These are phyloP conservation scores for Sterna hirundo DNA, from an alignment of 2,113 vertebrate species.

Conservation along the genomic window DNA sequence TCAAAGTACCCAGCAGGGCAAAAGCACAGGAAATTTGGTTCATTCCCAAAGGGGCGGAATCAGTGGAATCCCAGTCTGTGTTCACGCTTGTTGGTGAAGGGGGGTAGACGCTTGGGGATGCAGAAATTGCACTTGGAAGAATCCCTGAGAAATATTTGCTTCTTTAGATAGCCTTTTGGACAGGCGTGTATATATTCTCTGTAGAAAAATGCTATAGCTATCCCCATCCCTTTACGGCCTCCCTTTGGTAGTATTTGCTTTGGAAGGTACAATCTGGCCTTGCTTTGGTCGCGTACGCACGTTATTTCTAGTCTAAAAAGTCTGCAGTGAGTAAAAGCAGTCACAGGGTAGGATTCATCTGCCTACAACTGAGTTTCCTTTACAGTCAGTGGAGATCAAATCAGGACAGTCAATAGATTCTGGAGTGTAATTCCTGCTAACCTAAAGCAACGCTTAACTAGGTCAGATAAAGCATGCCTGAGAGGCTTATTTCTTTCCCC, in stretches of 20 bases:
- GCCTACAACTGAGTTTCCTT: neutral
- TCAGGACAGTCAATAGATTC: neutral
- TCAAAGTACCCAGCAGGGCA: neutral
- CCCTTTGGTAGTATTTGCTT: neutral
- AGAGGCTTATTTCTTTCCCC: neutral
- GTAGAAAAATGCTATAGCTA: neutral
- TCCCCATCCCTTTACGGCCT: neutral
- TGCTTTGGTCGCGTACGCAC: neutral
- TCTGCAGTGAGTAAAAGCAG: neutral
- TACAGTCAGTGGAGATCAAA: neutral
- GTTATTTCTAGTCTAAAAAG: neutral
- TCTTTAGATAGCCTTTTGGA: neutral
- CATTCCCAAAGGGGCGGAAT: neutral
- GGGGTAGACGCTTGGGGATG: neutral
- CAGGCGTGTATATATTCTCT: neutral
- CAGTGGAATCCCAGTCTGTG: neutral
- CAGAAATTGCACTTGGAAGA: neutral
- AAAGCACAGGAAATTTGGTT: neutral
- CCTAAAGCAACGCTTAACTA: neutral
- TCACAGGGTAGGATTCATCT: neutral
- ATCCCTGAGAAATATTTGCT: neutral
- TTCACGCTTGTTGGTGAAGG: neutral
- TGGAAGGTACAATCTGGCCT: neutral
- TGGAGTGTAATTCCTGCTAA: neutral
- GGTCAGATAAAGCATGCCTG: neutral